phyloP scores from a whole-genome alignment of 2,888 invertebrate species.

The Chymomyza procnemis region DNA sequence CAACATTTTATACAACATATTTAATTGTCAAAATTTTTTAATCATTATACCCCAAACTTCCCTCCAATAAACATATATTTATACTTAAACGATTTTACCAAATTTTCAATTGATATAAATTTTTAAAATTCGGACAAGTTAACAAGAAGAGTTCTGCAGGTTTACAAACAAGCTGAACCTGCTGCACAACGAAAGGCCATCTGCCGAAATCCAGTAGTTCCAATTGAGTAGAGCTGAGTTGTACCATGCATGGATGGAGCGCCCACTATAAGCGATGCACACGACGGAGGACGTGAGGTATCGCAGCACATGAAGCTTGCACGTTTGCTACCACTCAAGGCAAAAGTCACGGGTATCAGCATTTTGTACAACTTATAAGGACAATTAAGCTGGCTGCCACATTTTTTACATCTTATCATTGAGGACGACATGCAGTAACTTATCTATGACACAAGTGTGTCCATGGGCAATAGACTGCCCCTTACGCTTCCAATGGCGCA shows the following conservation, averaged over 20 bases:
- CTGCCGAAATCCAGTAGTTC: too few species aligned
- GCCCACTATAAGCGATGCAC: constrained; percentile 95
- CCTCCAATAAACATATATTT: not conserved
- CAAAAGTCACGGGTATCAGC: constrained; percentile 85
- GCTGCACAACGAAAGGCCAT: constrained; percentile 64
- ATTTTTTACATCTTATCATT: constrained; percentile 87
- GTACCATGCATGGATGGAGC: constrained; percentile 90
- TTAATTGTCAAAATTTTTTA: not conserved
- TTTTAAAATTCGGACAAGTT: not conserved
- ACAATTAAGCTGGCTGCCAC: constrained; percentile 90
- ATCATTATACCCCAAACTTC: not conserved
- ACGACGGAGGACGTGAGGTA: constrained; percentile 95
- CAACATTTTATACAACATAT: too few species aligned
- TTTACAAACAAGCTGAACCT: constrained; percentile 65
- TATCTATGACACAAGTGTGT: constrained; percentile 88
- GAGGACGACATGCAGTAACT: constrained; percentile 91
- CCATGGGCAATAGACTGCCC: constrained; percentile 89
- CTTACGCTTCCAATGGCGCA: constrained; percentile 80
- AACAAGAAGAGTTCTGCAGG: constrained; percentile 49
- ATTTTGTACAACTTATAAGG: constrained; percentile 89
- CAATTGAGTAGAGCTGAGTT: too few species aligned
- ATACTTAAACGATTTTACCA: not conserved
- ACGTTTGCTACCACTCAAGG: constrained; percentile 86
- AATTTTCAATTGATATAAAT: not conserved
- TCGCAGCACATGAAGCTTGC: constrained; percentile 92